Evolutionary conservation across 2,888 invertebrate species (phyloP).

Genomic region (Eristalinus aeneus): DNA sequence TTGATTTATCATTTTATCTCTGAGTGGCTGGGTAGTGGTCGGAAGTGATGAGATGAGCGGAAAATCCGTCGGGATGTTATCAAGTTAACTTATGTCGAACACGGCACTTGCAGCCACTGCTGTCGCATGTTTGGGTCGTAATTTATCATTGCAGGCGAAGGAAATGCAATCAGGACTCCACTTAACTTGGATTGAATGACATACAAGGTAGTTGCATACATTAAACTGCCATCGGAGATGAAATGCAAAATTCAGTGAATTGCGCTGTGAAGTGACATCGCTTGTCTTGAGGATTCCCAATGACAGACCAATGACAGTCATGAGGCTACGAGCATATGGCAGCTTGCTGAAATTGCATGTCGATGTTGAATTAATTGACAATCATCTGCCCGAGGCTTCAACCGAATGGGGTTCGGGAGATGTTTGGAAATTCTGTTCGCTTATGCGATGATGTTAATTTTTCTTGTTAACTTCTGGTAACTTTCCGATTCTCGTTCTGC

Average conservation of each 20-base stretch:
- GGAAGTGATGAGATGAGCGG: slow-evolving; percentile 7
- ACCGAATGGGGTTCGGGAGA: too few species aligned
- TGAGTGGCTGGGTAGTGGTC: slow-evolving; percentile 1
- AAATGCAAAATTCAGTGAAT: neutral
- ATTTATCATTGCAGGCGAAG: slow-evolving; percentile 6
- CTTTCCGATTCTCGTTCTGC: neutral
- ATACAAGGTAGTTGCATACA: neutral
- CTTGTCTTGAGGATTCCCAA: neutral
- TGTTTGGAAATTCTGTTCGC: too few species aligned
- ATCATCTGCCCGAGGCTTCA: too few species aligned
- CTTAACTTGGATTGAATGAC: neutral
- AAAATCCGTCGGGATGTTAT: slow-evolving; percentile 18
- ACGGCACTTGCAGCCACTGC: neutral
- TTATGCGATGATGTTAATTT: too few species aligned
- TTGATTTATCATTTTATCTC: slow-evolving; percentile 57
- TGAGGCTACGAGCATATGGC: neutral
- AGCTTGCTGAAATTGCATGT: neutral
- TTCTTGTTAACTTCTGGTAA: too few species aligned
- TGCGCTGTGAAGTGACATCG: neutral
- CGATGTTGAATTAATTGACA: neutral
- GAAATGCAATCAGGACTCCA: slow-evolving; percentile 4
- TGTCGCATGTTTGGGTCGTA: neutral
- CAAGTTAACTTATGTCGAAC: slow-evolving; percentile 22
- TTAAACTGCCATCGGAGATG: neutral
- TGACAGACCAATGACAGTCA: neutral